Evolutionary conservation across 2,113 vertebrate genomes (phyloP).

Genomic region (Ceyx melanurus): DNA sequence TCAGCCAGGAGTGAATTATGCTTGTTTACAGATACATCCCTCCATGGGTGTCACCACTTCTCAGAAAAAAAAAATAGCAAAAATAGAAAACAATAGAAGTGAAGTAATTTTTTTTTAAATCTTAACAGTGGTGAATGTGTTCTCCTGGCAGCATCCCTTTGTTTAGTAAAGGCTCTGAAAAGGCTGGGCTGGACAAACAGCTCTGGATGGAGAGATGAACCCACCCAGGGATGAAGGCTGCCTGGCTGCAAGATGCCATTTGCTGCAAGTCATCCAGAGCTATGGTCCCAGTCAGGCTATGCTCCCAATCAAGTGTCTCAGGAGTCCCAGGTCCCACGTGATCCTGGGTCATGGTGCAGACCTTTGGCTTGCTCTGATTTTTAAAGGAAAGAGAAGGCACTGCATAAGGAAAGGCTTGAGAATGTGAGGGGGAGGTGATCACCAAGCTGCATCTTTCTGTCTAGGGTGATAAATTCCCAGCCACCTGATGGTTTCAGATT

Average conservation of each 20-base stretch:
- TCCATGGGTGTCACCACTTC: not conserved
- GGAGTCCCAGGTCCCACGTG: not conserved
- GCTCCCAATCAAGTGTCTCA: not conserved
- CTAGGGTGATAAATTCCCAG: not conserved
- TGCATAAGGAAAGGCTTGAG: not conserved
- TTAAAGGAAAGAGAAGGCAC: not conserved
- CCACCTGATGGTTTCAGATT: not conserved
- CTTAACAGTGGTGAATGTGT: not conserved
- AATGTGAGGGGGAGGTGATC: not conserved
- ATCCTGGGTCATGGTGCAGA: not conserved
- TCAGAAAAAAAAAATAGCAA: not conserved
- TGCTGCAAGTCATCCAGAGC: not conserved
- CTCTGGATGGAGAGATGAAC: not conserved
- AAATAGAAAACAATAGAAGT: not conserved
- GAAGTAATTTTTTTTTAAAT: not conserved
- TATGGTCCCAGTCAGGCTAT: not conserved
- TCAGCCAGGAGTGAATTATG: not conserved
- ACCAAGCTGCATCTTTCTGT: not conserved
- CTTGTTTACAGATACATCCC: not conserved
- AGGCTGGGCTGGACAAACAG: not conserved
- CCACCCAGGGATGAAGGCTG: not conserved
- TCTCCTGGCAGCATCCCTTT: not conserved
- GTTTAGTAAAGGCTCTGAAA: not conserved
- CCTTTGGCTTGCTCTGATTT: not conserved
- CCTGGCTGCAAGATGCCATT: not conserved